phyloP scores from a whole-genome alignment of 2,797 vertebrate species.

The Harpagifer antarcticus region DNA sequence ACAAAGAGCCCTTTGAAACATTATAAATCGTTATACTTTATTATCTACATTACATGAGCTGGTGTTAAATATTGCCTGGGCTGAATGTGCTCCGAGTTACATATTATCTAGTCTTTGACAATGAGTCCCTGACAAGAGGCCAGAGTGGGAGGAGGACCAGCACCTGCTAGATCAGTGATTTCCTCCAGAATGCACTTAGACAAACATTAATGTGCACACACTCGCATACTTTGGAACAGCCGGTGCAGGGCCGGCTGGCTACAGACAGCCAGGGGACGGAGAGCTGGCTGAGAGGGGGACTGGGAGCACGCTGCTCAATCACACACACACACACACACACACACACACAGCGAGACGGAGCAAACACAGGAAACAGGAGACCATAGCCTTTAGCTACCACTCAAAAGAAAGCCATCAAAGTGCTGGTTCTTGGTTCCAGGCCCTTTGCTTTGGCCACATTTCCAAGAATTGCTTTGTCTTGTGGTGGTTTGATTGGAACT shows the following conservation, averaged over 20 bases:
- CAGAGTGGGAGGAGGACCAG: slow-evolving; percentile 33
- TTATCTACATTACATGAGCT: slow-evolving; percentile 29
- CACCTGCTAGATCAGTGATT: slow-evolving; percentile 70
- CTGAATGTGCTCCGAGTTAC: slow-evolving; percentile 30
- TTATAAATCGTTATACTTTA: slow-evolving; percentile 19
- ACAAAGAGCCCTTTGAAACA: slow-evolving; percentile 24
- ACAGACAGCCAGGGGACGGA: slow-evolving; percentile 65
- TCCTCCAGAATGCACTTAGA: slow-evolving; percentile 55
- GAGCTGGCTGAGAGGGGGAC: slow-evolving; percentile 65
- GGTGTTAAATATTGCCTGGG: slow-evolving; percentile 50
- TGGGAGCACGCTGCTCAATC: slow-evolving; percentile 74
- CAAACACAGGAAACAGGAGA: slow-evolving; percentile 78
- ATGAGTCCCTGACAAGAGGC: slow-evolving; percentile 23
- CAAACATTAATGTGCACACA: slow-evolving; percentile 53
- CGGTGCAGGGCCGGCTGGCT: slow-evolving; percentile 49
- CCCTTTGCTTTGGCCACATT: slow-evolving; percentile 72
- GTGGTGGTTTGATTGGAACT: slow-evolving; percentile 68
- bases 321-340: slow-evolving; percentile 52
- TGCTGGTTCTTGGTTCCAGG: slow-evolving; percentile 62
- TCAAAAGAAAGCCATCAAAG: slow-evolving; percentile 80
- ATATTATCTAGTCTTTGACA: slow-evolving; percentile 48
- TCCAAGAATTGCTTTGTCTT: slow-evolving; percentile 62
- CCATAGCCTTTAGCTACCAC: slow-evolving; percentile 77
- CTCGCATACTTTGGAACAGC: slow-evolving; percentile 53
- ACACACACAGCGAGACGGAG: slow-evolving; percentile 50